A percentile compares a stretch with the other conserved stretches of the same genome.
These are phyloP conservation scores for Dolichopus griseipennis DNA, from an alignment of 2,888 invertebrate species.

Conservation along the genomic window DNA sequence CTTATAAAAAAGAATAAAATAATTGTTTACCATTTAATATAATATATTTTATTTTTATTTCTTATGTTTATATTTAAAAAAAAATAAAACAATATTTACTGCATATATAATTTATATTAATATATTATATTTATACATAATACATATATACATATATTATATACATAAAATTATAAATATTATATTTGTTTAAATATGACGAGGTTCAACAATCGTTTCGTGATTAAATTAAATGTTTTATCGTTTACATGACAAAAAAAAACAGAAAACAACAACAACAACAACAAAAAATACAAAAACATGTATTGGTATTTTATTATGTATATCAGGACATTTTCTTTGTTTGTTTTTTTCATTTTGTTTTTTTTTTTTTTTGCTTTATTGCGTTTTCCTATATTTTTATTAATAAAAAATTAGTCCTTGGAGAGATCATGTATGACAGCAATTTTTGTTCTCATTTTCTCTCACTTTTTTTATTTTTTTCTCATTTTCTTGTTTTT, in stretches of 20 bases:
- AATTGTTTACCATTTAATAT: no score
- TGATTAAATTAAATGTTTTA: slow-evolving; percentile 4
- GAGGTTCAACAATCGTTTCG: not conserved
- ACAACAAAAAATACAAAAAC: not conserved
- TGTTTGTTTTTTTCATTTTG: no score
- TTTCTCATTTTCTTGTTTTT: not conserved
- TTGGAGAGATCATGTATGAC: not conserved
- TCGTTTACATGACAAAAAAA: slow-evolving; percentile 1
- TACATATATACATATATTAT: no score
- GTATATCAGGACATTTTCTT: not conserved
- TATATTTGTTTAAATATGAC: not conserved
- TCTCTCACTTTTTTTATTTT: not conserved
- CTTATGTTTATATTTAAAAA: no score
- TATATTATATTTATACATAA: no score
- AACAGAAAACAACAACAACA: no score
- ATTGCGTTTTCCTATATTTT: not conserved
- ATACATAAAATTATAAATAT: no score
- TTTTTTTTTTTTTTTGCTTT: not conserved
- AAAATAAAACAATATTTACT: no score
- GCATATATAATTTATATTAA: no score
- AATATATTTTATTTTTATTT: no score
- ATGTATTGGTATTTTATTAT: not conserved
- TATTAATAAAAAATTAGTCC: slow-evolving; percentile 1
- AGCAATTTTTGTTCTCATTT: no score
- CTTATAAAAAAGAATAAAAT: no score